Base-by-base conservation (phyloP, 2,888 invertebrate species). In the Dynastes maya region DNA sequence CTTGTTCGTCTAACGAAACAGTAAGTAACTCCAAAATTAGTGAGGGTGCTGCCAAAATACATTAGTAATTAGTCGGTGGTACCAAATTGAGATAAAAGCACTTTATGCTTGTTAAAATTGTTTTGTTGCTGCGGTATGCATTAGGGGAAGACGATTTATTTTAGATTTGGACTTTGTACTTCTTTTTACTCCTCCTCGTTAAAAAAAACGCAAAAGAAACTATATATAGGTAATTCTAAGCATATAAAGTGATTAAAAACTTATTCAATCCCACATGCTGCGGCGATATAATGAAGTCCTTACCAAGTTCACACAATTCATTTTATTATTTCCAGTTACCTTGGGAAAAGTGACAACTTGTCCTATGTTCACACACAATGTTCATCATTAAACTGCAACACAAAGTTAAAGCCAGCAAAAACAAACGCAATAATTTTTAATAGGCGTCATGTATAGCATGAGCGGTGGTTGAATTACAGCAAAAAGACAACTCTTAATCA, bases 21-120 rank as follows among this genome's bases (percentile, higher is more conserved):
- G 32, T 37, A 45, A 2, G 6, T 29, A 29, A 51, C 22, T 45
- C n/a, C 45, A 32, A n/a, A 8, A 16, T 51, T 1, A 40, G 40
- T 4, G 37, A 61, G 37, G 72, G 58, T 58, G 70, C 53, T 32
- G 63, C 61, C 71, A 71, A 71, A 77, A 32, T 63, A 49, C 32
- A 32, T 77, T 27, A 71, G 71, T 71, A 76, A 76, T 76, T 76
- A 76, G 76, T 67, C 58, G 58, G 27, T 45, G 72, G 58, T 72
- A 72, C 45, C 53, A 72, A 72, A 61, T 27, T 29, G 58, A 58
- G 40, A 45, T 40, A 22, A 49, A 68, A 68, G 67, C 53, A 9
- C 27, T 68, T 68, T 58, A 58, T 58, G 72, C 58, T 72, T 72
- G 72, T 72, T 72, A 61, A 61, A 72, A 72, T 72, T 61, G 72